Conservation (phyloP, 1,140 invertebrate genomes). For the Glomeris maerens region DNA sequence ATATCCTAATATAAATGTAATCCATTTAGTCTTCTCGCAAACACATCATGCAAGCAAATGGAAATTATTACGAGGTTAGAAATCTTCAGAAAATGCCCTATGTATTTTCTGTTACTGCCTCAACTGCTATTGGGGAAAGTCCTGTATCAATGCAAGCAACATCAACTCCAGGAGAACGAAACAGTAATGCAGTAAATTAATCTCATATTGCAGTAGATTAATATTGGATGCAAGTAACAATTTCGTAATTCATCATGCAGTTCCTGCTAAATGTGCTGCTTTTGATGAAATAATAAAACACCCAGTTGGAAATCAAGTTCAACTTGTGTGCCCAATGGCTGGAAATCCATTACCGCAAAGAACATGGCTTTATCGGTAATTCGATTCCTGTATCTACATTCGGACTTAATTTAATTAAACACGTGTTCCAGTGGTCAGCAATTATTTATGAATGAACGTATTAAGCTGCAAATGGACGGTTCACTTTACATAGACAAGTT, state of each 20-base stretch:
- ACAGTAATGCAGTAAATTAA: no score
- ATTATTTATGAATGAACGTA: not conserved
- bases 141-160: not conserved
- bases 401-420: constrained; percentile 1
- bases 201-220: no score
- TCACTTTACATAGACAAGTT: constrained; percentile 45
- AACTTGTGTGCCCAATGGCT: not conserved
- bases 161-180: no score
- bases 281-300: not conserved
- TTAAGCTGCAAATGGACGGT: constrained; percentile 35
- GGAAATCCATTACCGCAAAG: not conserved
- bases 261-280: not conserved
- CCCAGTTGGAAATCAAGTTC: not conserved
- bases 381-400: not conserved
- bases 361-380: not conserved
- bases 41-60: not conserved
- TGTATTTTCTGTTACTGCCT: constrained; percentile 27
- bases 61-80: constrained; percentile 19
- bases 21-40: not conserved
- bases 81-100: constrained; percentile 33
- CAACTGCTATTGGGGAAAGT: constrained; percentile 27
- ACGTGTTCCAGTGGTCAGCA: constrained; percentile 2
- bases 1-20: no score
- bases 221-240: no score
- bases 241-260: no score